Evolutionary conservation across 2,797 vertebrate species (phyloP).

Genomic region (Gymnodraco acuticeps): DNA sequence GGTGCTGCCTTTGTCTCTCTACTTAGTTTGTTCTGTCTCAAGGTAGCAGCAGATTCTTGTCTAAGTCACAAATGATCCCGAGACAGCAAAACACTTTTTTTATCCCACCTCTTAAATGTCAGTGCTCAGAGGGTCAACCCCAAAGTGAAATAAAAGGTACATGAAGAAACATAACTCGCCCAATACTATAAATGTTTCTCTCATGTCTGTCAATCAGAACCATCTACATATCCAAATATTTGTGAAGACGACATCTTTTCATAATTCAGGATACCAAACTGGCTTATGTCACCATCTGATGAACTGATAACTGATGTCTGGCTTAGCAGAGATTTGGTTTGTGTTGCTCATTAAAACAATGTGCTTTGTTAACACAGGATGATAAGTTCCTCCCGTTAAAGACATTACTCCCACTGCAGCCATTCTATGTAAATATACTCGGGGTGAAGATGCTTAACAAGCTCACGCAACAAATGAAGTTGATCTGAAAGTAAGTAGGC

Average conservation of each 20-base stretch:
- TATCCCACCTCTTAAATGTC: constrained; percentile 28
- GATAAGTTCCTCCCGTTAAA: background rate
- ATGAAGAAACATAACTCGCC: constrained; percentile 9
- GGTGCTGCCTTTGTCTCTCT: constrained; percentile 22
- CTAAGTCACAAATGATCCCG: constrained; percentile 22
- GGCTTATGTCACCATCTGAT: background rate
- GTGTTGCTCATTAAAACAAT: constrained; percentile 1
- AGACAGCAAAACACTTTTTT: constrained; percentile 22
- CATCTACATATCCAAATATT: constrained; percentile 10
- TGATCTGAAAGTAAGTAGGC: background rate
- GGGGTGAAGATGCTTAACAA: background rate
- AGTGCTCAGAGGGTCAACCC: constrained; percentile 20
- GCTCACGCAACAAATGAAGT: background rate
- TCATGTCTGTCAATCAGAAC: constrained; percentile 1
- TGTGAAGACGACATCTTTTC: constrained; percentile 20
- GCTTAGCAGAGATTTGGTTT: constrained; percentile 24
- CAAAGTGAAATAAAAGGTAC: constrained; percentile 50
- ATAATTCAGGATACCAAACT: background rate
- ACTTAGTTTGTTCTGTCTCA: constrained; percentile 30
- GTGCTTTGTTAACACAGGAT: constrained; percentile 4
- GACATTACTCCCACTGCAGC: constrained; percentile 68
- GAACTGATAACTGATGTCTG: background rate
- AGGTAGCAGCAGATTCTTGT: constrained; percentile 46
- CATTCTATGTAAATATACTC: background rate
- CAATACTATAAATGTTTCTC: background rate